Base-by-base conservation (phyloP, 37 sponge, comb jelly and placozoan species). In the Geodia barretti region DNA sequence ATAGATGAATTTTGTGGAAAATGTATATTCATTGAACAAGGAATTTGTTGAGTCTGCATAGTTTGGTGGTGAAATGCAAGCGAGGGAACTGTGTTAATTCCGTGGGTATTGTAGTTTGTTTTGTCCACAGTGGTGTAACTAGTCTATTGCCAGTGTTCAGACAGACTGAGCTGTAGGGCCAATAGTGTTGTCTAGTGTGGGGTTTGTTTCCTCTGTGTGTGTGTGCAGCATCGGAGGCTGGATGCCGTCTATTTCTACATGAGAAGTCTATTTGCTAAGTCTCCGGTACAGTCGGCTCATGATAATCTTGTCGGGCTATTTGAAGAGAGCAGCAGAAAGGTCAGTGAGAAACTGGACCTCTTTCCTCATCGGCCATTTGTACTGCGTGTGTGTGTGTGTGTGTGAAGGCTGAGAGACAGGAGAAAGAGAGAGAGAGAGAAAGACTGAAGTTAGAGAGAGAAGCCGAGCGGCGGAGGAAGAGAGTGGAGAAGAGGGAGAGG, bases 211-310 rank as follows among this genome's bases (percentile, higher is more conserved):
- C n/a, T 0, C 35, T 71, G 20, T 4, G 33, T 23, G 0, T 75
- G n/a, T 39, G 14, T 60, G 21, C 79, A 94, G 95, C 88, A 93
- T 36, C 90, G 83, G 19, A 42, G 93, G 37, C 65, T 96, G 70
- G 96, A 96, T 81, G 91, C 94, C 0, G 83, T 84, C 14, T 96
- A 93, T 60, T 96, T 84, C 80, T 93, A 96, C 71, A 77, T 93
- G 41, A 69, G 96, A 8, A 90, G 95, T 40, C 76, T 96, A 11
- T 42, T 54, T 37, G 88, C 94, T n/a, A 72, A 67, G 41, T 80
- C 43, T 21, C 91, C 88, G 21, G 81, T 90, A 41, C 70, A 86
- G 59, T 90, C 89, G 1, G 96, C 94, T n/a, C 64, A 83, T n/a
- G 96, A 96, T 64, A 88, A 86, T 42, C 80, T 94, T 19, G 86